phyloP scores from a whole-genome alignment of 64 coral and sea anemone species.

The Dendronephthya gigantea region DNA sequence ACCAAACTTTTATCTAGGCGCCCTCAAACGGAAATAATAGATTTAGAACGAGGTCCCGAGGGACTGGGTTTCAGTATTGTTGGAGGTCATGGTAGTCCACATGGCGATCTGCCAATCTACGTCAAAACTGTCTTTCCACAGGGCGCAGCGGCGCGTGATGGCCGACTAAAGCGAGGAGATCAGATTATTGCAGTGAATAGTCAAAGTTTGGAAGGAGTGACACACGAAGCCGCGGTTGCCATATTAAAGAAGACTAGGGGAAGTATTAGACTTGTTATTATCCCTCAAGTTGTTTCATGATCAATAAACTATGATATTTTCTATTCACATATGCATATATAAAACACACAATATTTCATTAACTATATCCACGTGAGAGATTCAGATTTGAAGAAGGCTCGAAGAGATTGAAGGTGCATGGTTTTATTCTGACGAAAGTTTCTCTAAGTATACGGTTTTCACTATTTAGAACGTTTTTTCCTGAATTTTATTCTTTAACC shows the following conservation, averaged over 20 bases:
- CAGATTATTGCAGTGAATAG: constrained; percentile 89
- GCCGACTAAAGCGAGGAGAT: constrained; percentile 74
- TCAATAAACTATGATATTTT: background rate
- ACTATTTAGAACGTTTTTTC: too few species aligned
- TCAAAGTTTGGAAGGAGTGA: constrained; percentile 73
- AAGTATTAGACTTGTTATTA: constrained; percentile 69
- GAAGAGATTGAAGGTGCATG: too few species aligned
- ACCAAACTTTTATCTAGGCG: constrained; percentile 34
- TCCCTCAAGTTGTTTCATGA: constrained; percentile 36
- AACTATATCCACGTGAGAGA: too few species aligned
- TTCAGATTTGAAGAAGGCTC: too few species aligned
- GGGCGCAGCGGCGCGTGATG: constrained; percentile 86
- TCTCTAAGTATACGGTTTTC: too few species aligned
- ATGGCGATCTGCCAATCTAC: constrained; percentile 96
- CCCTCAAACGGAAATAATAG: constrained; percentile 81
- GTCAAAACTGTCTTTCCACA: constrained; percentile 99
- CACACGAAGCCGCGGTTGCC: constrained; percentile 68
- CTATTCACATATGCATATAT: too few species aligned
- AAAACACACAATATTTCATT: too few species aligned
- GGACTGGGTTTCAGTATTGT: constrained; percentile 98
- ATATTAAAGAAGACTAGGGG: constrained; percentile 84
- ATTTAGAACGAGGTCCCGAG: constrained; percentile 89
- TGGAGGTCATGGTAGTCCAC: constrained; percentile 89
- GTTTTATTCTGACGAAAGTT: too few species aligned
- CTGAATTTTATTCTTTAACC: too few species aligned